Conservation (phyloP, 2,113 vertebrate genomes). For the Eudorcas thomsonii region DNA sequence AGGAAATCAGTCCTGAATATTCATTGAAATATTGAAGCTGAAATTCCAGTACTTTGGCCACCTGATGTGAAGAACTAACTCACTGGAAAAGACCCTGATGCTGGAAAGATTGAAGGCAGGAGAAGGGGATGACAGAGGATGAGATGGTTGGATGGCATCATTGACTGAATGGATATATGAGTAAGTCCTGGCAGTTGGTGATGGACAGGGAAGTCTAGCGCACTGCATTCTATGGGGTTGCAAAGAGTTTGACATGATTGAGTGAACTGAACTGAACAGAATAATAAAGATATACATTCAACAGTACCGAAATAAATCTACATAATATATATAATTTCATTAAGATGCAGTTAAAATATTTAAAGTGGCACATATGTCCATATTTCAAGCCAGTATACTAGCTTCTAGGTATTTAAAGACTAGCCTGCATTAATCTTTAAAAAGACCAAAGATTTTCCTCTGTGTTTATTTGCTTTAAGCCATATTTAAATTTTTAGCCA, state of each 20-base stretch:
- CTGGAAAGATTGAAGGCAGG: background rate
- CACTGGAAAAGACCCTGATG: background rate
- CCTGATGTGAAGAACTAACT: background rate
- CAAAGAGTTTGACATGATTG: background rate
- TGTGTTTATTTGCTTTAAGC: background rate
- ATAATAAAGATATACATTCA: constrained; percentile 20
- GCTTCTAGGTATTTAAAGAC: background rate
- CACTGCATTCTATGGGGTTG: background rate
- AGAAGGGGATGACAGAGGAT: background rate
- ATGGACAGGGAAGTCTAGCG: background rate
- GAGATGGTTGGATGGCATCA: background rate
- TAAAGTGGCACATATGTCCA: background rate
- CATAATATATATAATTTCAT: constrained; percentile 16
- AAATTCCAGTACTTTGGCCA: background rate
- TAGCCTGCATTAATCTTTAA: background rate
- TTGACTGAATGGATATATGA: background rate
- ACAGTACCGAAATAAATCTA: constrained; percentile 6
- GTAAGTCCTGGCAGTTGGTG: background rate
- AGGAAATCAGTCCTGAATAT: background rate
- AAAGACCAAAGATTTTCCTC: background rate
- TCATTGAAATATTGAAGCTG: background rate
- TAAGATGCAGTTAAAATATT: constrained; percentile 34
- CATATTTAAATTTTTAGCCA: background rate
- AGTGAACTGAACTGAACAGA: background rate
- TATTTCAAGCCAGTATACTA: background rate